Base-by-base conservation (phyloP, 2,888 invertebrate species). In the Oscheius sp. region DNA sequence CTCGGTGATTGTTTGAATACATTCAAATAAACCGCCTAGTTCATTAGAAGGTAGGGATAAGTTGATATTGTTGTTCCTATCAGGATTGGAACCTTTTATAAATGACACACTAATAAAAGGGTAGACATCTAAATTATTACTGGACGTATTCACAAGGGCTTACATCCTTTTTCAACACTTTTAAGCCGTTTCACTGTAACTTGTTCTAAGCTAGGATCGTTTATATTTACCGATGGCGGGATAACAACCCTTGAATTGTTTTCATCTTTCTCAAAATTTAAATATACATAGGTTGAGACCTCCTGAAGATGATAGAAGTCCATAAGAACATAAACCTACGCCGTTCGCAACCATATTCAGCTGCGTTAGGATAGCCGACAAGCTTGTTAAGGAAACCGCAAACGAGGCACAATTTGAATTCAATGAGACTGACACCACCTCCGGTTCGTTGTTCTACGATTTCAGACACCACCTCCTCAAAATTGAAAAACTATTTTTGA, bases 91-190 rank as follows among this genome's bases (percentile, higher is more conserved):
- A 13, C 75, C 80, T 71, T 70, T 61, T 7, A 74, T 69, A 53
- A 80, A 80, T 2, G 81, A 75, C 25, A 83, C 69, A 56, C 81
- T 79, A 16, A 79, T 79, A 52, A 73, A 73, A 2, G 83, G 83
- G 52, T 69, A 78, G 2, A 63, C 52, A 53, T 76, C 83, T 81
- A 63, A 29, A 75, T 2, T 12, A 18, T 2, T 27, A 21, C 35
- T 7, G 43, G 46, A 35, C 35, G 5, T 9, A 6, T 52, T 68
- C 9, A 45, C 9, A 66, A 29, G n/a, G 1, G 27, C 74, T 58
- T 45, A 83, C 83, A 79, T 53, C 75, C 76, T 73, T 69, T 74
- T 27, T 83, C 83, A 3, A 83, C 73, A 69, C 78, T 76, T 55
- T 76, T 81, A 18, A 83, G 63, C 52, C 81, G 78, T 45, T 83